Conservation (phyloP, 2,797 vertebrate species). For the Xenentodon cancila region DNA sequence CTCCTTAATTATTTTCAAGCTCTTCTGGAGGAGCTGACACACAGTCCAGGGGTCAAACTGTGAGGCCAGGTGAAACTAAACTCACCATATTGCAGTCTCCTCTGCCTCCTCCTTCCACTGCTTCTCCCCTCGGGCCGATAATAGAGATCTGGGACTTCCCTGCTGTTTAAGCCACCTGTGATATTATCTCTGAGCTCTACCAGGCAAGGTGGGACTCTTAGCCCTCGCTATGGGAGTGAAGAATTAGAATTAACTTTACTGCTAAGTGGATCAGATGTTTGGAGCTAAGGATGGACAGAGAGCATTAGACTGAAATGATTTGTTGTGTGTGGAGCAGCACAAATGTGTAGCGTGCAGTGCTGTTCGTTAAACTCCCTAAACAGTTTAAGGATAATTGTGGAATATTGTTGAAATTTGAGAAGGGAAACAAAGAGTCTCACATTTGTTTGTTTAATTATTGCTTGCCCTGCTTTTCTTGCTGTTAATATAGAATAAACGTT, state of each 20-base stretch:
- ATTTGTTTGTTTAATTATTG: no score
- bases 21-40: slow-evolving; percentile 80
- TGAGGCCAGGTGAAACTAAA: slow-evolving; percentile 87
- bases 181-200: slow-evolving; percentile 76
- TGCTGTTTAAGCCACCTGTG: slow-evolving; percentile 83
- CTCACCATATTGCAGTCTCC: slow-evolving; percentile 83
- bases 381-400: background rate
- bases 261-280: slow-evolving; percentile 59
- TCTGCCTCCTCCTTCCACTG: slow-evolving; percentile 72
- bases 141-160: slow-evolving; percentile 80
- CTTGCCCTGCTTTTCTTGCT: no score
- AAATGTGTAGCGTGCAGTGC: background rate
- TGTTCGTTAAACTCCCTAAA: background rate
- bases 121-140: slow-evolving; percentile 74
- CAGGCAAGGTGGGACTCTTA: slow-evolving; percentile 69
- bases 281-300: slow-evolving; percentile 46
- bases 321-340: background rate
- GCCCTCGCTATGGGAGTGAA: slow-evolving; percentile 58
- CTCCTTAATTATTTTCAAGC: slow-evolving; percentile 86
- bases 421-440: no score
- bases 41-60: slow-evolving; percentile 85
- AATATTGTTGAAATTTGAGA: no score
- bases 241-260: slow-evolving; percentile 69
- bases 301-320: slow-evolving; percentile 37
- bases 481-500: no score